Percentiles rank a stretch among this genome's conserved stretches.
phyloP scores from a whole-genome alignment of 2,797 vertebrate species.

The Sciaenops ocellatus region DNA sequence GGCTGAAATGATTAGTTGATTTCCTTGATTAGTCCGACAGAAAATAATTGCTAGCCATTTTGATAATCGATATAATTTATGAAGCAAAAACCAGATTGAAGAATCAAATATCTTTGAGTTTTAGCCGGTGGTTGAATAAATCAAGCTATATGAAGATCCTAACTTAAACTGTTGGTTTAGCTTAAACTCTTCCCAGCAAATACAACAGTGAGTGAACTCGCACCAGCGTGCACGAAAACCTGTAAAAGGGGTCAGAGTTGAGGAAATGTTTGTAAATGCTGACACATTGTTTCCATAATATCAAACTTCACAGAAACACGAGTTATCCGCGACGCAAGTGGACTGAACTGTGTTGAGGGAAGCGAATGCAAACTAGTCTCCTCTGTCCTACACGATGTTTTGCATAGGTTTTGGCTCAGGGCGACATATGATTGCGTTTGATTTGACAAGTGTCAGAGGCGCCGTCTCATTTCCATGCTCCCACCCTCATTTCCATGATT shows the following conservation, averaged over 20 bases:
- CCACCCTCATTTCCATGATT: slow-evolving; percentile 51
- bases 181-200: neutral
- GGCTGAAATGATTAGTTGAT: no score
- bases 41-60: no score
- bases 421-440: slow-evolving; percentile 40
- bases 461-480: slow-evolving; percentile 42
- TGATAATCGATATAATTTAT: no score
- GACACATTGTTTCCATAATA: neutral
- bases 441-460: slow-evolving; percentile 52
- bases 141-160: no score
- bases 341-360: neutral
- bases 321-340: neutral
- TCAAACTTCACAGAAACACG: neutral
- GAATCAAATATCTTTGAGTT: no score
- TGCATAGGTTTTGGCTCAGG: slow-evolving; percentile 34
- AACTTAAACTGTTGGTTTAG: no score
- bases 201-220: neutral
- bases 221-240: neutral
- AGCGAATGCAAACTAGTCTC: slow-evolving; percentile 14
- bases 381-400: slow-evolving; percentile 7
- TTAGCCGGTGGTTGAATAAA: no score
- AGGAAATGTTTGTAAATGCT: neutral
- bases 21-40: no score
- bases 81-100: no score
- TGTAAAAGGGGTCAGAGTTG: neutral